These are phyloP conservation scores for Drosophila nannoptera DNA, from an alignment of 1,140 invertebrate genomes.

Conservation along the genomic window DNA sequence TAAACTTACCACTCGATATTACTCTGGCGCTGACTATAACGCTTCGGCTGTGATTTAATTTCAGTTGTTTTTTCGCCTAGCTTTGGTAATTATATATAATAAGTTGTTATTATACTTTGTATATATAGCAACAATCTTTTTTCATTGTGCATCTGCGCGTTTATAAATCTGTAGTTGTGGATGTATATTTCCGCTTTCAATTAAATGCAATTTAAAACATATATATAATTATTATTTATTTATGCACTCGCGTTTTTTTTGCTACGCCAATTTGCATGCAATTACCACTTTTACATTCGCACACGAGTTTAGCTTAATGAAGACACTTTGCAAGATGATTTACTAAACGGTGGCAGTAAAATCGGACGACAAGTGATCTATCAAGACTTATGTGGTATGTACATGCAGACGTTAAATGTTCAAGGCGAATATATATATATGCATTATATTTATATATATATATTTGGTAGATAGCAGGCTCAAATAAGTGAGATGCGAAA, in stretches of 20 bases:
- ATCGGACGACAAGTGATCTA: slow-evolving; percentile 7
- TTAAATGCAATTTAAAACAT: slow-evolving; percentile 62
- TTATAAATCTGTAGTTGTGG: slow-evolving; percentile 24
- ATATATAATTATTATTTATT: slow-evolving; percentile 34
- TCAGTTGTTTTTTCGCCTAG: slow-evolving; percentile 23
- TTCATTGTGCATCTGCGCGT: slow-evolving; percentile 30
- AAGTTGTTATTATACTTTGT: slow-evolving; percentile 16
- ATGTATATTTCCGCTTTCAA: slow-evolving; percentile 65
- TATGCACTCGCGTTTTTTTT: slow-evolving; percentile 61
- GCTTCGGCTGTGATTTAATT: slow-evolving; percentile 1
- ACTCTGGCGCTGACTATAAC: slow-evolving; percentile 12
- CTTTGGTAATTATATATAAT: slow-evolving; percentile 17
- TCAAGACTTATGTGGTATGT: background rate
- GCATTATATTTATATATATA: no score
- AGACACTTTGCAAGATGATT: slow-evolving; percentile 33
- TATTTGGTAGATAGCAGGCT: slow-evolving; percentile 3
- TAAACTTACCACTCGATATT: slow-evolving; percentile 38
- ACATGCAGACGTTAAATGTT: background rate
- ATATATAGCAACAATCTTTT: slow-evolving; percentile 35
- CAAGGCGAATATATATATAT: background rate
- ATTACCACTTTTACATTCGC: slow-evolving; percentile 51
- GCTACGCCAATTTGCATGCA: slow-evolving; percentile 41
- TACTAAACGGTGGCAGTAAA: slow-evolving; percentile 20
- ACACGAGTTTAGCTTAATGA: slow-evolving; percentile 17
- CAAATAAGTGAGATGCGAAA: background rate